These are phyloP conservation scores for Petrosia ficiformis DNA, from an alignment of 37 sponge, comb jelly and placozoan genomes.

Conservation along the genomic window DNA sequence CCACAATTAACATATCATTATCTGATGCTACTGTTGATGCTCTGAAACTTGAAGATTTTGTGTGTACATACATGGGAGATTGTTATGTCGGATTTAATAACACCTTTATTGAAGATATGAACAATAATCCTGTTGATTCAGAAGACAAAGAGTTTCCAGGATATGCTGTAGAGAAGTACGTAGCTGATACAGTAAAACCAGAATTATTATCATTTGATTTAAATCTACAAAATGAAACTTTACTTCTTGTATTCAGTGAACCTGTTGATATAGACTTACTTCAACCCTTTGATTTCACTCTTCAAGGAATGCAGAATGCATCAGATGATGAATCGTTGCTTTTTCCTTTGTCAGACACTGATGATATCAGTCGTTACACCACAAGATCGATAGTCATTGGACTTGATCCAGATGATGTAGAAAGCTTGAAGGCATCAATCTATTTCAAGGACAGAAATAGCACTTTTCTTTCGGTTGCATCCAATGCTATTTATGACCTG, in stretches of 20 bases:
- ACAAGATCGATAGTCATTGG: conserved; percentile 39
- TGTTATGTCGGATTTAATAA: conserved; percentile 74
- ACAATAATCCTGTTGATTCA: conserved; percentile 35
- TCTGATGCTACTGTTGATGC: conserved; percentile 51
- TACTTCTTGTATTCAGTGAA: conserved; percentile 73
- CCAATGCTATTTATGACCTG: conserved; percentile 49
- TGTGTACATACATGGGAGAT: conserved; percentile 79
- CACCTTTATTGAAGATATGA: conserved; percentile 74
- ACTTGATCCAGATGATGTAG: conserved; percentile 31
- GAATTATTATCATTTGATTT: conserved; percentile 66
- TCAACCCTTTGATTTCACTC: conserved; percentile 26
- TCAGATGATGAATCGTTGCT: conserved; percentile 15
- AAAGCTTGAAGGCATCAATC: conserved; percentile 46
- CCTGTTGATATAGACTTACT: conserved; percentile 67
- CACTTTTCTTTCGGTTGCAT: conserved; percentile 62
- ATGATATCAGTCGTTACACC: neutral
- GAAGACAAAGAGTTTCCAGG: conserved; percentile 61
- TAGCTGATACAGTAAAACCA: conserved; percentile 52
- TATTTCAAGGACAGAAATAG: conserved; percentile 63
- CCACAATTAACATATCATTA: conserved; percentile 50
- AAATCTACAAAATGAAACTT: conserved; percentile 31
- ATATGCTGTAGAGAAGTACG: conserved; percentile 45
- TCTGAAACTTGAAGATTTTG: conserved; percentile 52
- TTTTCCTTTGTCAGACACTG: neutral
- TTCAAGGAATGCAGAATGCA: conserved; percentile 56